Evolutionary conservation across 2,113 vertebrate species (phyloP), one percentile per base, ranked within the genome.

Genomic region (Sinocyclocheilus maitianheensis): DNA sequence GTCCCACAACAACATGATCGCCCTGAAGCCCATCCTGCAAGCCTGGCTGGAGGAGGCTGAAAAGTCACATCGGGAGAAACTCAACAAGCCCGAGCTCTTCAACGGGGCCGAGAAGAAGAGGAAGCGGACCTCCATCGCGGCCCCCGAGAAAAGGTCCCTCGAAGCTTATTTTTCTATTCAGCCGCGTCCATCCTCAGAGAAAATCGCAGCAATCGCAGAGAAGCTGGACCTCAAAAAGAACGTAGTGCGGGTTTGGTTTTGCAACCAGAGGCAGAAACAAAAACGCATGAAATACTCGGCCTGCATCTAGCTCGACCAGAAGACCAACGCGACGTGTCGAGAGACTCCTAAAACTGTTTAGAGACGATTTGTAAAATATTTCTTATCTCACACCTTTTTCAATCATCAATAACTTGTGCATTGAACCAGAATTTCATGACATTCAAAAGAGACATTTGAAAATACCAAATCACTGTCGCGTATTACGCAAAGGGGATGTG

Each of bases 251-350:
- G 97, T 99, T 86, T 99, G 98, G 98, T 99, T 99, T 93, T 99
- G 97, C 93, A 99, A 99, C 94, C 98, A 99, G 94, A 95, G 98
- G 88, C 98, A 99, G 96, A 99, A 99, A 95, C 98, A 99, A 95
- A 99, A 99, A 94, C 96, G 98, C 90, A 99, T 99, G 98, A 99
- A 99, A 92, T 99, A 99, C 90, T 99, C 97, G 2, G 98, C 98
- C 75, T 97, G 97, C 93, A 96, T 98, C 93, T 98, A 95, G 94
- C 88, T 89, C 67, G 67, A 82, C 51, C 40, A 48, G 77, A 86
- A 90, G 85, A 87, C 80, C 87, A 86, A 77, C 81, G 88, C 72
- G 86, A 89, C 85, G 84, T 58, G 79, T 86, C 83, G 87, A 91
- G 90, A 93, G 92, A 94, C 93, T 93, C 90, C 48, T 87, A 88